A percentile compares a stretch with the other conserved stretches of the same genome.
These are phyloP conservation scores for Maconellicoccus hirsutus DNA, from an alignment of 1,140 invertebrate genomes.

Conservation along the genomic window DNA sequence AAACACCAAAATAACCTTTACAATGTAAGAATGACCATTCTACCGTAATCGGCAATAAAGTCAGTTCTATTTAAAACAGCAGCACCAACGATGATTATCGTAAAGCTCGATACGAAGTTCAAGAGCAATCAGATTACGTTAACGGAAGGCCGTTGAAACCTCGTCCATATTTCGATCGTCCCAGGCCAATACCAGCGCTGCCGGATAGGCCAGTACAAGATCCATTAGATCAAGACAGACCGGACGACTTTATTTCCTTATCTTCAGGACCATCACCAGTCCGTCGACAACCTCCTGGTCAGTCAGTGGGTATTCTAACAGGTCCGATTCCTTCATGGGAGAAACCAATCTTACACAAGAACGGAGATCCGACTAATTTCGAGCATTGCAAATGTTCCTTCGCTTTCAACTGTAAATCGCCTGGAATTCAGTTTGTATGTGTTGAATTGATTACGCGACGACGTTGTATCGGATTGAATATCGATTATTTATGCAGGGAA, in stretches of 20 bases:
- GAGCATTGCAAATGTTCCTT: conserved; percentile 43
- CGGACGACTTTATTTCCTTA: neutral
- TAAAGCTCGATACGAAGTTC: conserved; percentile 6
- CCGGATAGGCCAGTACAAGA: neutral
- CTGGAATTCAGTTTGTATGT: conserved; percentile 44
- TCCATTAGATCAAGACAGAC: neutral
- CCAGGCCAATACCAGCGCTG: neutral
- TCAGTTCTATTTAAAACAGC: no score
- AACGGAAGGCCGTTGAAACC: neutral
- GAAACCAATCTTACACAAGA: conserved; percentile 35
- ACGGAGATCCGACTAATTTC: conserved; percentile 33
- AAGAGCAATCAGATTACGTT: neutral
- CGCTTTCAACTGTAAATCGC: conserved; percentile 43
- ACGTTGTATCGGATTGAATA: no score
- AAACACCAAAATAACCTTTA: no score
- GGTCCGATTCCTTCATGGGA: conserved; percentile 38
- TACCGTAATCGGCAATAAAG: no score
- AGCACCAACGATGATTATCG: neutral
- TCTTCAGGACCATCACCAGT: neutral
- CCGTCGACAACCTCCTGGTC: conserved; percentile 13
- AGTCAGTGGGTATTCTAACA: conserved; percentile 32
- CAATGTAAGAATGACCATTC: no score
- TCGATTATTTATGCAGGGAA: conserved; percentile 21
- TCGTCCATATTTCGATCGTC: neutral
- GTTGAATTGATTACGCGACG: conserved; percentile 22